Evolutionary conservation across 2,797 vertebrate genomes (phyloP).

Genomic region (Otolemur crassicaudatus): DNA sequence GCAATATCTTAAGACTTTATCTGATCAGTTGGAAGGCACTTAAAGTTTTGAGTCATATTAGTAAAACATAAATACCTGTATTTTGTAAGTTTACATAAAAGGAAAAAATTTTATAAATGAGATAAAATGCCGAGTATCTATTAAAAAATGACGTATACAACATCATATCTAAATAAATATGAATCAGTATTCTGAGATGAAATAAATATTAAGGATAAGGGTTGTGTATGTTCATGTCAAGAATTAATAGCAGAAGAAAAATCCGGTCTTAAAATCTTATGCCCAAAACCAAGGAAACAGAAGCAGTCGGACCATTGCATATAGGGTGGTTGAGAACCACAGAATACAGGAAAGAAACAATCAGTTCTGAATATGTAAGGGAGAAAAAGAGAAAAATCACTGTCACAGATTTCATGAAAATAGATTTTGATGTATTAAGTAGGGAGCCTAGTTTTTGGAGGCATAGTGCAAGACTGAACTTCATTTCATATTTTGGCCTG

Average conservation of each 20-base stretch:
- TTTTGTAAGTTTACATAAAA: neutral
- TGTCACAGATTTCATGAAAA: neutral
- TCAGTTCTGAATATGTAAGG: neutral
- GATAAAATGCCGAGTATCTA: neutral
- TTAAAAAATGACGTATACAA: neutral
- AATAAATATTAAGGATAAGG: neutral
- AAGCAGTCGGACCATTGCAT: neutral
- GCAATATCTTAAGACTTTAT: neutral
- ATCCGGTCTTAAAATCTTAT: neutral
- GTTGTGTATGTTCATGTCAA: neutral
- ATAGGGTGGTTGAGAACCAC: neutral
- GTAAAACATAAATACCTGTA: neutral
- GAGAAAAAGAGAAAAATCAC: neutral
- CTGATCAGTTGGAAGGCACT: neutral
- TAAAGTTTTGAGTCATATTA: conserved; percentile 20
- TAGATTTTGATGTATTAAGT: neutral
- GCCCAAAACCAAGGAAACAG: neutral
- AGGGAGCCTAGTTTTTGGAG: conserved; percentile 13
- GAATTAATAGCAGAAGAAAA: neutral
- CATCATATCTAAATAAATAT: neutral
- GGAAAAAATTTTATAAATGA: neutral
- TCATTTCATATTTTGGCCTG: conserved; percentile 39
- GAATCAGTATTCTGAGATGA: neutral
- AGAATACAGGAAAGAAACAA: neutral
- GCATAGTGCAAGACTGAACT: neutral